Evolutionary conservation across 2,113 vertebrate species (phyloP).

Genomic region (Litocranius walleri): DNA sequence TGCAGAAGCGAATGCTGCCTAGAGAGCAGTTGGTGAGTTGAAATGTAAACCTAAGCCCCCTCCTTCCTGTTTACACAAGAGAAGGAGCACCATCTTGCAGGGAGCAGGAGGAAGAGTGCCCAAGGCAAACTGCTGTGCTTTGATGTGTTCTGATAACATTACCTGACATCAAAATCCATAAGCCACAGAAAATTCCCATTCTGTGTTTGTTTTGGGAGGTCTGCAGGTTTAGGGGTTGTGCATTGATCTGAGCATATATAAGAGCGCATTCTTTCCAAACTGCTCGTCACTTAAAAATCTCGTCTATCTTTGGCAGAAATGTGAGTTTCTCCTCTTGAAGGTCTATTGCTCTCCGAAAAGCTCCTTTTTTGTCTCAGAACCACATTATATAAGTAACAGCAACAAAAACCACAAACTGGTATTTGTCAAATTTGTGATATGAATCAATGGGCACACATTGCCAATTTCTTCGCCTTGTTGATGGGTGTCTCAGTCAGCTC

Average conservation of each 20-base stretch:
- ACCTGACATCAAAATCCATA: background rate
- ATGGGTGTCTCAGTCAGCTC: background rate
- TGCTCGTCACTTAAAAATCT: background rate
- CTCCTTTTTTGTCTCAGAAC: background rate
- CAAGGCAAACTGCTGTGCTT: background rate
- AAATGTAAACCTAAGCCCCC: background rate
- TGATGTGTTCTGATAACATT: background rate
- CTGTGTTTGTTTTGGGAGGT: background rate
- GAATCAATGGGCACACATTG: background rate
- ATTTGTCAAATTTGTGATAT: background rate
- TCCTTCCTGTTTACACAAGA: background rate
- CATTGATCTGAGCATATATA: background rate
- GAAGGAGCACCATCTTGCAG: background rate
- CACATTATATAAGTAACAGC: constrained; percentile 37
- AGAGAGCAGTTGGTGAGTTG: constrained; percentile 58
- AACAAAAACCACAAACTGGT: background rate
- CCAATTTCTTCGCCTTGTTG: background rate
- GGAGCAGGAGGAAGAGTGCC: background rate
- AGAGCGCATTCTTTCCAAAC: background rate
- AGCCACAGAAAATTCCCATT: background rate
- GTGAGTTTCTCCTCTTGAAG: constrained; percentile 59
- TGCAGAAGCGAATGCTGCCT: background rate
- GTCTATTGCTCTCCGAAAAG: background rate
- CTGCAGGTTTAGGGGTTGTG: background rate
- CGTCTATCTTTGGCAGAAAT: constrained; percentile 53